phyloP scores from a whole-genome alignment of 30 jellyfish, hydroid and myxozoan genomes.

The Turritopsis rubra region DNA sequence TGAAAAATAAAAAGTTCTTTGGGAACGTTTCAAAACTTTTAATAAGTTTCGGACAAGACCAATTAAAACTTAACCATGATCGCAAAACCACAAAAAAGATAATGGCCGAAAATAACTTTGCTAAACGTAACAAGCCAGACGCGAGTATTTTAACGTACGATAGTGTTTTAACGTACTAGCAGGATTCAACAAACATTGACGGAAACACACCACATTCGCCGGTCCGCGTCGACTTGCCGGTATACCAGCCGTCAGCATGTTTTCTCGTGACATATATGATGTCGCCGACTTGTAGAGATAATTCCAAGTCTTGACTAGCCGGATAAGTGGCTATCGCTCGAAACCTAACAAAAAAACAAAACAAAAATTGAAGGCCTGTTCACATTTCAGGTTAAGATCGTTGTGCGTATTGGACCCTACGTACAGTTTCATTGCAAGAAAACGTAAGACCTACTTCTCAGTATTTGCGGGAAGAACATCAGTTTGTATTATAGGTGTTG shows the following conservation, averaged over 20 bases:
- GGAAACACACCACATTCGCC: slow-evolving; percentile 84
- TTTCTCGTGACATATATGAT: slow-evolving; percentile 48
- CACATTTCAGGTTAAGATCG: not conserved
- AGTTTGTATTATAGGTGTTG: not conserved
- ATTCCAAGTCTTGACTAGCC: slow-evolving; percentile 48
- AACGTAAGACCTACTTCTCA: not conserved
- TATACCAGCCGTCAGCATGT: slow-evolving; percentile 84
- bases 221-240: slow-evolving; percentile 75
- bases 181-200: slow-evolving; percentile 55
- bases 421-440: not conserved
- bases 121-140: not conserved
- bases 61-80: not conserved
- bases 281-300: slow-evolving; percentile 72
- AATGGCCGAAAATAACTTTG: not conserved
- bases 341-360: slow-evolving; percentile 38
- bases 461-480: not conserved
- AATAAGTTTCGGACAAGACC: not conserved
- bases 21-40: not conserved
- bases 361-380: not conserved
- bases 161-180: not conserved
- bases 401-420: not conserved
- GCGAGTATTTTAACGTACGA: not conserved
- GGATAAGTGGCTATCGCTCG: slow-evolving; percentile 73
- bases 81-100: not conserved
- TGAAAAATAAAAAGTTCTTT: not conserved